Evolutionary conservation across 1,140 invertebrate genomes (phyloP), one percentile per base, ranked within the genome.

Genomic region (Apis dorsata): DNA sequence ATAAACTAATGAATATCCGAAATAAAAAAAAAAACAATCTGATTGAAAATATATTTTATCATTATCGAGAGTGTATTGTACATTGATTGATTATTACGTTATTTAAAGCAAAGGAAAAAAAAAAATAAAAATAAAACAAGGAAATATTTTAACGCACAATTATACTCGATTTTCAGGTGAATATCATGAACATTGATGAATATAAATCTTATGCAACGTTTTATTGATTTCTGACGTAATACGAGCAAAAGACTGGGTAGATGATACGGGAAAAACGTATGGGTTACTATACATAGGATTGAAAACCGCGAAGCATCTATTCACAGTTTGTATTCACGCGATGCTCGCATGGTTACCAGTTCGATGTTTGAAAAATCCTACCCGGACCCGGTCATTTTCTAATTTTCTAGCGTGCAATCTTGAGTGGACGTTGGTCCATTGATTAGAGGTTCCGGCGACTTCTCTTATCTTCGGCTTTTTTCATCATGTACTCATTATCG

Each of bases 201-300:
- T 12, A 5, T 15, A 15, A 19, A 51, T 19, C 15, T 82, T 81
- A 78, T 10, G 63, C 21, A 78, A 75, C 59, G 65, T 65, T 79
- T 73, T 28, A 49, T 78, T 72, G 77, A 53, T 86, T 82, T 24
- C 62, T 51, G 19, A 55, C 66, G 55, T 62, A 79, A 79, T 49
- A 1, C 2, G 17, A 62, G 60, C 70, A 70, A 17, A 24, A 63
- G 60, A 34, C n/a, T 21, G 4, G 70, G 21, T 63, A 7, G 15
- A 10, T 9, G 24, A 59, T n/a, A 28, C 10, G 12, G 8, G 49
- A 81, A 57, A 80, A 66, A 76, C 7, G 10, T 8, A 44, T 60
- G 15, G 34, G 1, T 15, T 13, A 11, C 19, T 49, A 28, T 28
- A n/a, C 49, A 44, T 4, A 1, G 13, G 11, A 62, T 34, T 12